Conservation (phyloP, 1,140 invertebrate genomes). For the Riptortus pedestris region DNA sequence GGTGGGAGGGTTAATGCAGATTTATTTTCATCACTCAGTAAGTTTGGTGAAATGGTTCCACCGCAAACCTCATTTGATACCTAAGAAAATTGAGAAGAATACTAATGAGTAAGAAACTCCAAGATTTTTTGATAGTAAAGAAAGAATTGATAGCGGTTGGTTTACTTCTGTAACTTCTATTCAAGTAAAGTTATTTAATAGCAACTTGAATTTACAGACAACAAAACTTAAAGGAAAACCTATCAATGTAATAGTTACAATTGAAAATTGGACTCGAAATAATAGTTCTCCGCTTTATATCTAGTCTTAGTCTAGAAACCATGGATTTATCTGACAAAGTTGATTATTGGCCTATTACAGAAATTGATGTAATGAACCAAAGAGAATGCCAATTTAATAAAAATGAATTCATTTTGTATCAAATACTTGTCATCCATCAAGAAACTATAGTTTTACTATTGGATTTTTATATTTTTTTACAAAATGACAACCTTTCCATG, state of each 20-base stretch:
- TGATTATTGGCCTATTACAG: constrained; percentile 39
- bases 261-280: constrained; percentile 56
- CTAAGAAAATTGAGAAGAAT: neutral
- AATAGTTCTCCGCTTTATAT: constrained; percentile 31
- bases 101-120: constrained; percentile 43
- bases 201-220: constrained; percentile 73
- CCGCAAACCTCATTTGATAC: too few species aligned
- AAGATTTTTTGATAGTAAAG: constrained; percentile 51
- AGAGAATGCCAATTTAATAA: constrained; percentile 52
- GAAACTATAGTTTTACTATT: constrained; percentile 62
- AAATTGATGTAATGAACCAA: constrained; percentile 50
- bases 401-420: constrained; percentile 70
- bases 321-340: constrained; percentile 40
- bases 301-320: constrained; percentile 45
- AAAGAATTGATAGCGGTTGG: constrained; percentile 71
- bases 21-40: too few species aligned
- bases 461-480: constrained; percentile 50
- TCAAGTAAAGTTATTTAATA: constrained; percentile 76
- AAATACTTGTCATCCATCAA: constrained; percentile 60
- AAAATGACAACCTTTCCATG: constrained; percentile 46
- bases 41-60: too few species aligned
- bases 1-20: too few species aligned
- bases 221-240: constrained; percentile 58
- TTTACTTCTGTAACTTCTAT: constrained; percentile 72
- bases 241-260: constrained; percentile 51